Conservation (phyloP, 2,113 vertebrate species). For the Cochlearius cochlearius region DNA sequence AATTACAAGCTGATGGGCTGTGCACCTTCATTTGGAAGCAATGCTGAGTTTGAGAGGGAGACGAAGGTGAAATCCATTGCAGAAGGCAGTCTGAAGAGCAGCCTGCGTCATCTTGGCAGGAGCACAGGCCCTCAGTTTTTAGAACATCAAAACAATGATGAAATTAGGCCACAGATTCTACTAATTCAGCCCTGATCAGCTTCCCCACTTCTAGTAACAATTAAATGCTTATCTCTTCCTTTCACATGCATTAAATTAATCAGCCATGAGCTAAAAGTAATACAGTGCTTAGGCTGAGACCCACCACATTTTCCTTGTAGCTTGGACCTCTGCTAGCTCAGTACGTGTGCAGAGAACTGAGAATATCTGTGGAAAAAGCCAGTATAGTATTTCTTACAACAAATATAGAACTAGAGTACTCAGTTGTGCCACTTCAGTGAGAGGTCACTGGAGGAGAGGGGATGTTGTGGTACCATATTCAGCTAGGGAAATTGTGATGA, state of each 20-base stretch:
- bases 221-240: conserved; percentile 47
- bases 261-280: conserved; percentile 21
- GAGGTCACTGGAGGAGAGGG: background rate
- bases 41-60: background rate
- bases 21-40: background rate
- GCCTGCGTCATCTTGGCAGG: background rate
- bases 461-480: background rate
- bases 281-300: conserved; percentile 9
- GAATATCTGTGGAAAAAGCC: background rate
- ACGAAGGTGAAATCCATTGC: background rate
- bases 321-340: background rate
- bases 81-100: background rate
- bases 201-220: conserved; percentile 35
- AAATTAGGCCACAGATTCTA: conserved; percentile 37
- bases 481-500: background rate
- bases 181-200: conserved; percentile 30
- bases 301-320: background rate
- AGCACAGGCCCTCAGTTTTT: background rate
- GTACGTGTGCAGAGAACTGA: background rate
- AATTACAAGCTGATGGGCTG: background rate
- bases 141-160: conserved; percentile 9
- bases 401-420: background rate
- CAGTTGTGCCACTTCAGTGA: background rate
- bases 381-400: background rate
- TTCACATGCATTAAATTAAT: conserved; percentile 42